These are phyloP conservation scores for Pelvicachromis taeniatus DNA, from an alignment of 2,113 vertebrate genomes.

Conservation along the genomic window DNA sequence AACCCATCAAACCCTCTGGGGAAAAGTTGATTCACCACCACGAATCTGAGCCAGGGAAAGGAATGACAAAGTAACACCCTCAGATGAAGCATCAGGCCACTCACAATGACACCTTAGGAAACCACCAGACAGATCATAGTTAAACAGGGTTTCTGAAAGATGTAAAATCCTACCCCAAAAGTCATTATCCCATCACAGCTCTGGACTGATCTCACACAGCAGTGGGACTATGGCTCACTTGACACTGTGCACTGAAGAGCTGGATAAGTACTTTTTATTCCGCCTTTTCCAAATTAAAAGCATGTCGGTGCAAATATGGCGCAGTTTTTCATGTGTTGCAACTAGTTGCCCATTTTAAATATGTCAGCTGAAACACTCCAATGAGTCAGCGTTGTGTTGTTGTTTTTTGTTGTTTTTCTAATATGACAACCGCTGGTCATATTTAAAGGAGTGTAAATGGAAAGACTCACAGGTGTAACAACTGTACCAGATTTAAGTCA, in stretches of 20 bases:
- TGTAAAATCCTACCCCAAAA: not conserved
- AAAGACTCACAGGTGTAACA: not conserved
- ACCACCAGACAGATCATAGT: not conserved
- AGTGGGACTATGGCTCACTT: not conserved
- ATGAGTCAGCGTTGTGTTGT: not conserved
- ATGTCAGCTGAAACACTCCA: not conserved
- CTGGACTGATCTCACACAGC: not conserved
- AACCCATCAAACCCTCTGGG: not conserved
- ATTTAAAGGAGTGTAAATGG: not conserved
- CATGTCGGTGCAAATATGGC: not conserved
- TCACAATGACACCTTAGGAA: not conserved
- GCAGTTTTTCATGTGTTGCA: not conserved
- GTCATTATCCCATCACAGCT: not conserved
- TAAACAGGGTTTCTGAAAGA: not conserved
- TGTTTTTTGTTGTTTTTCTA: not conserved
- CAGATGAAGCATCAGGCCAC: not conserved
- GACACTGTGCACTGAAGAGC: not conserved
- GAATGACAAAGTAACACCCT: not conserved
- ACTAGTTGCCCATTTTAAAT: not conserved
- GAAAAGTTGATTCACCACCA: slow-evolving; percentile 5
- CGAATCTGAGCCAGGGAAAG: slow-evolving; percentile 6
- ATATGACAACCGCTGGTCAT: not conserved
- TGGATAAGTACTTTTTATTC: not conserved
- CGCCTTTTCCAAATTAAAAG: not conserved
- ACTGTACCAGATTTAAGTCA: not conserved